Evolutionary conservation across 1,140 invertebrate genomes (phyloP), one percentile per base, ranked within the genome.

Genomic region (Ceratosolen solmsi): DNA sequence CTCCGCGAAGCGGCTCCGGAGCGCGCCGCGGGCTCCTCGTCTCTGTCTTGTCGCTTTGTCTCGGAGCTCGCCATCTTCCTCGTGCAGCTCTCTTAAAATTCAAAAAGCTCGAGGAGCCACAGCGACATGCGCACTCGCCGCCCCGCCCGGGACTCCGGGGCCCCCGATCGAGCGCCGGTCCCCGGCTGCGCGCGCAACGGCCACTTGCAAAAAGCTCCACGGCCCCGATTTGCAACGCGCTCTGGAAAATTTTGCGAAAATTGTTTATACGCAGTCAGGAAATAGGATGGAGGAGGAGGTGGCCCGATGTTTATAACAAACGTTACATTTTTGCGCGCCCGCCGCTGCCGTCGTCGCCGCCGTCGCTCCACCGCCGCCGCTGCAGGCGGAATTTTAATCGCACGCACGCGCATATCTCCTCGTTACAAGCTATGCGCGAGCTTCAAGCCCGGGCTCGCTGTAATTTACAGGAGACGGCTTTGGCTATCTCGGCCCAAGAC

Each of bases 21-120:
- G 85, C 86, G 86, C 83, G 86, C 86, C 86, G 84, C 83, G 80
- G 41, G 20, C 71, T 82, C 41, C 86, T 83, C 84, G 85, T 86
- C 86, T 87, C 82, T 83, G 77, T 75, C 70, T 79, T 68, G 27
- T 46, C 36, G 41, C 33, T 11, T 30, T 30, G 22, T 3, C 36
- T 8, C 30, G 3, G 33, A 22, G 3, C 63, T 65, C 33, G 30
- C 30, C 38, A 22, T 15, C 68, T 17, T 71, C 68, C 5, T 25
- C 75, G 41, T 11, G 41, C 4, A 11, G 41, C 2, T 20, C 20
- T 30, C 54, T 71, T 71, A 54, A 56, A 76, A 76, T 60, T 63
- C n/a, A 25, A 46, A 58, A 56, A 78, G 65, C 41, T n/a, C 76
- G 77, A 60, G 58, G 17, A 51, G 33, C 68, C 74, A 65, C 1